These are phyloP conservation scores for Prunella fulvescens DNA, from an alignment of 2,113 vertebrate species.

Conservation along the genomic window DNA sequence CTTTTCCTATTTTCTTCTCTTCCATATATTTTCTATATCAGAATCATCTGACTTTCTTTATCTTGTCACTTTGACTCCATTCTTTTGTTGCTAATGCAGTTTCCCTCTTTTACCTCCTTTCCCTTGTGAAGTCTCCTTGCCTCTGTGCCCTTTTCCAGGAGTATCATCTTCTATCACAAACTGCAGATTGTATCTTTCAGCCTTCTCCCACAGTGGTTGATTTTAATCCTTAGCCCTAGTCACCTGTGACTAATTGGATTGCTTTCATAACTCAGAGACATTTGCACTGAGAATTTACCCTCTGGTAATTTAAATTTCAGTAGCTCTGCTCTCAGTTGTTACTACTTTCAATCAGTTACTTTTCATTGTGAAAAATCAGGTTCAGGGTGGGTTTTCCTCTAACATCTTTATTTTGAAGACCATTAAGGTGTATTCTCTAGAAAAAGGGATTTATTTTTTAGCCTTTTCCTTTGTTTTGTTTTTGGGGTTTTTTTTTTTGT, in stretches of 20 bases:
- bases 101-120: not conserved
- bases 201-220: not conserved
- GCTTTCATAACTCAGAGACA: not conserved
- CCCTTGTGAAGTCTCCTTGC: not conserved
- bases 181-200: not conserved
- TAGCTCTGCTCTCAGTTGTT: not conserved
- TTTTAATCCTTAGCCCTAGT: slow-evolving; percentile 1
- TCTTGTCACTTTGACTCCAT: not conserved
- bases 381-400: not conserved
- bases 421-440: not conserved
- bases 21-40: not conserved
- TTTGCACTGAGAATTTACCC: not conserved
- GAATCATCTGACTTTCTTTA: not conserved
- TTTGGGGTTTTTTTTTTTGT: not conserved
- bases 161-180: not conserved
- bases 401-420: not conserved
- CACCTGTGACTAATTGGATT: slow-evolving; percentile 19
- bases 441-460: not conserved
- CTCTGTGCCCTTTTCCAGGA: not conserved
- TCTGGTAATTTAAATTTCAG: not conserved
- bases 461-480: not conserved
- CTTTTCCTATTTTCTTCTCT: not conserved
- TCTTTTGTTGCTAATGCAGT: not conserved
- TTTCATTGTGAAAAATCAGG: not conserved
- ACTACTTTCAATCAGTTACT: not conserved